Conservation (phyloP, 2,888 invertebrate genomes). For the Cerastis leucographa region DNA sequence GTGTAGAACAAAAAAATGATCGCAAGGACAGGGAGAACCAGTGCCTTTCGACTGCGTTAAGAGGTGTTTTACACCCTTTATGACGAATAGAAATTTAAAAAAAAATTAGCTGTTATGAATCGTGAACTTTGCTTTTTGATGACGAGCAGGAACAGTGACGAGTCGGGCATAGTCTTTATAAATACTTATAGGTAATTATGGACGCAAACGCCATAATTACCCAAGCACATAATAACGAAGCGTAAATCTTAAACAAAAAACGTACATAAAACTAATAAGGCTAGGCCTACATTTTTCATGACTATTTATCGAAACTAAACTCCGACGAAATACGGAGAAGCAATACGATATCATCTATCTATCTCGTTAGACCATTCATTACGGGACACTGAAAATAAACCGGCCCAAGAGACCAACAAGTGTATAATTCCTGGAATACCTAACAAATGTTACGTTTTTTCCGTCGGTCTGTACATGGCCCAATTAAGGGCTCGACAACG, state of each 20-base stretch:
- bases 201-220: background rate
- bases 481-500: conserved; percentile 84
- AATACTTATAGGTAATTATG: background rate
- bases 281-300: conserved; percentile 47
- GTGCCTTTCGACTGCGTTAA: too few species aligned
- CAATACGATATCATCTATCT: conserved; percentile 57
- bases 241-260: conserved; percentile 27
- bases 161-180: too few species aligned
- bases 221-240: background rate
- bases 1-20: too few species aligned
- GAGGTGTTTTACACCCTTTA: too few species aligned
- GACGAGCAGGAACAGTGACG: too few species aligned
- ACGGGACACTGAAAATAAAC: conserved; percentile 69
- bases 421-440: conserved; percentile 89
- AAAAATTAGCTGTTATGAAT: too few species aligned
- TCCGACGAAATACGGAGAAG: conserved; percentile 52
- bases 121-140: too few species aligned
- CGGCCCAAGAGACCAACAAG: conserved; percentile 80
- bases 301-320: conserved; percentile 51
- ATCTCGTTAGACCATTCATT: conserved; percentile 67
- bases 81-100: too few species aligned
- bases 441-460: conserved; percentile 89
- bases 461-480: conserved; percentile 85
- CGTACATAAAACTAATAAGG: conserved; percentile 42
- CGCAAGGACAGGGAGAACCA: too few species aligned